Evolutionary conservation across 2,113 vertebrate genomes (phyloP), one percentile per base, ranked within the genome.

Genomic region (Menidia beryllina): DNA sequence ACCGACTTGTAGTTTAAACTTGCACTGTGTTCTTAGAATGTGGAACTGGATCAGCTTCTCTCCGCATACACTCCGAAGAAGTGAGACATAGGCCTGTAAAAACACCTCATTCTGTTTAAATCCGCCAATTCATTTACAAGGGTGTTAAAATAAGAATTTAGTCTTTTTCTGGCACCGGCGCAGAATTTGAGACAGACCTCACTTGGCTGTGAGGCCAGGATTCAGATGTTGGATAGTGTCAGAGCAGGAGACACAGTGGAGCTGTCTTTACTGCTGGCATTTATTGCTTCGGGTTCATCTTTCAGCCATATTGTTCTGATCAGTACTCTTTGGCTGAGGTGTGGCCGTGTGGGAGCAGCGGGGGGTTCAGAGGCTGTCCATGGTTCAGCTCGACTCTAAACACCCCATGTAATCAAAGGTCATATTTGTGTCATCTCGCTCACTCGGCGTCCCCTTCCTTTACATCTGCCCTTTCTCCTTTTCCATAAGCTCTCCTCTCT

Each of bases 231-330:
- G 83, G 83, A 83, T 79, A 52, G 84, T 81, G 88, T 87, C 87
- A 85, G 79, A 77, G 70, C 74, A 72, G 79, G 71, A 86, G 89
- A 86, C 83, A 78, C 51, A 70, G 71, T 79, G 85, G 75, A 81
- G 77, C 86, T 83, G 87, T 83, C 85, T 89, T 87, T 81, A 86
- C 87, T 84, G 80, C 81, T 83, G 83, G 87, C 86, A 84, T 84
- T 90, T 90, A 86, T 76, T 79, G 79, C 67, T 38, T 24, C 7
- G 43, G 76, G 77, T 79, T 92, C 86, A 81, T 91, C 88, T 91
- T 91, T 91, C 86, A 86, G 88, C 84, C 91, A 90, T 89, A 88
- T 88, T 91, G 90, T 92, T 91, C 81, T 84, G 90, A 89, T 90
- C 83, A 83, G 61, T 55, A 72, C 26, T 71, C 80, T 73, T 49